These are phyloP conservation scores for Thalassoma bifasciatum DNA, from an alignment of 2,113 vertebrate genomes.

Conservation along the genomic window DNA sequence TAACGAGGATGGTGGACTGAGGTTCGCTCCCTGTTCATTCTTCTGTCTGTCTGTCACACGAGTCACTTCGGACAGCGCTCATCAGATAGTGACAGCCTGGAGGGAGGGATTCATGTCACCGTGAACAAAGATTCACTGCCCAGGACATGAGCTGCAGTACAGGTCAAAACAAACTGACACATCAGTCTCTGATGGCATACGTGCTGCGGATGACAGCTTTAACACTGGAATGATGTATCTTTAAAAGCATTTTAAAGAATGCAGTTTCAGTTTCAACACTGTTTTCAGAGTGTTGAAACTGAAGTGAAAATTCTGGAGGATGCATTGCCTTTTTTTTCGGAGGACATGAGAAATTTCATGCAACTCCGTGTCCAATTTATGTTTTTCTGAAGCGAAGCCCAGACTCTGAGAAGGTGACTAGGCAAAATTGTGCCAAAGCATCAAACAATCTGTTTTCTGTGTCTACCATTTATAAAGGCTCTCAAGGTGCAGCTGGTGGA, in stretches of 20 bases:
- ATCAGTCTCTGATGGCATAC: neutral
- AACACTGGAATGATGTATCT: neutral
- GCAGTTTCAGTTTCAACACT: too few species aligned
- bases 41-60: conserved; percentile 20
- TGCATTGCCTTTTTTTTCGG: too few species aligned
- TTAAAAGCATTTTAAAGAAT: neutral
- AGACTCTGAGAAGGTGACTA: too few species aligned
- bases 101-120: conserved; percentile 1
- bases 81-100: conserved; percentile 41
- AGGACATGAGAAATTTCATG: too few species aligned
- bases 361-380: too few species aligned
- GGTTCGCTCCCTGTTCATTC: conserved; percentile 1
- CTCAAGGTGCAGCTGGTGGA: too few species aligned
- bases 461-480: too few species aligned
- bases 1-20: conserved; percentile 54
- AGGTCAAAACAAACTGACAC: conserved; percentile 12
- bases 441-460: too few species aligned
- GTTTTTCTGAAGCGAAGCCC: too few species aligned
- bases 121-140: neutral
- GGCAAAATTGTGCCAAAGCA: too few species aligned
- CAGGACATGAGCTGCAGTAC: conserved; percentile 12
- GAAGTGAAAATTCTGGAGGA: too few species aligned
- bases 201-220: neutral
- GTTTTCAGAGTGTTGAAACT: too few species aligned
- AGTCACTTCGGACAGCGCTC: neutral